Evolutionary conservation across 2,797 vertebrate species (phyloP).

Genomic region (Bucorvus abyssinicus): DNA sequence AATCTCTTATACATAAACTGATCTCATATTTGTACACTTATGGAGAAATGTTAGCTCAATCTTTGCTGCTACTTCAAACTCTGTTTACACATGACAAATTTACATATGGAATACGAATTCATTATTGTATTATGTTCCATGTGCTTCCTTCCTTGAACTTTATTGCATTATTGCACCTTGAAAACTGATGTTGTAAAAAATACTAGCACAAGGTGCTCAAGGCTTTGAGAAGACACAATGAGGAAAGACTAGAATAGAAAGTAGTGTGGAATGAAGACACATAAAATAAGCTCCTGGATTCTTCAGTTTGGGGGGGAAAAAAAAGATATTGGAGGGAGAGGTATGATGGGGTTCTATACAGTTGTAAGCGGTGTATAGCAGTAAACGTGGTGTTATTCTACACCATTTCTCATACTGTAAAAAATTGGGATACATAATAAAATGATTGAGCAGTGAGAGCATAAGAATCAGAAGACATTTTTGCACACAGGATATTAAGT

Average conservation of each 20-base stretch:
- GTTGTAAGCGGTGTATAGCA: not conserved
- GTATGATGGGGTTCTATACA: not conserved
- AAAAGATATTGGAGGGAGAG: not conserved
- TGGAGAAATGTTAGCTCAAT: not conserved
- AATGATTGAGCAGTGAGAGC: not conserved
- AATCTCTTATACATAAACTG: not conserved
- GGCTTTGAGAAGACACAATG: not conserved
- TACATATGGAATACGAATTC: not conserved
- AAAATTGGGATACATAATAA: not conserved
- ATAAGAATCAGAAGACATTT: not conserved
- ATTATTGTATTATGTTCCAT: not conserved
- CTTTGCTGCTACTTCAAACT: not conserved
- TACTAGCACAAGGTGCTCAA: not conserved
- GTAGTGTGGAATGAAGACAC: not conserved
- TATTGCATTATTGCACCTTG: not conserved
- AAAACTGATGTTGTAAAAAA: not conserved
- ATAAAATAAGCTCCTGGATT: not conserved
- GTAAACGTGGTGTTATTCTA: not conserved
- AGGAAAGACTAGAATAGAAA: not conserved
- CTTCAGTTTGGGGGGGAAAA: not conserved
- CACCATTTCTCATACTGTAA: not conserved
- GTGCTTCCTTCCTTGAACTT: not conserved
- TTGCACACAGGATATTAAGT: not conserved
- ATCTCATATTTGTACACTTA: not conserved
- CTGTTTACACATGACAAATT: not conserved